A percentile compares a stretch with the other conserved stretches of the same genome.
These are phyloP conservation scores for Lathamus discolor DNA, from an alignment of 2,113 vertebrate genomes.

Conservation along the genomic window DNA sequence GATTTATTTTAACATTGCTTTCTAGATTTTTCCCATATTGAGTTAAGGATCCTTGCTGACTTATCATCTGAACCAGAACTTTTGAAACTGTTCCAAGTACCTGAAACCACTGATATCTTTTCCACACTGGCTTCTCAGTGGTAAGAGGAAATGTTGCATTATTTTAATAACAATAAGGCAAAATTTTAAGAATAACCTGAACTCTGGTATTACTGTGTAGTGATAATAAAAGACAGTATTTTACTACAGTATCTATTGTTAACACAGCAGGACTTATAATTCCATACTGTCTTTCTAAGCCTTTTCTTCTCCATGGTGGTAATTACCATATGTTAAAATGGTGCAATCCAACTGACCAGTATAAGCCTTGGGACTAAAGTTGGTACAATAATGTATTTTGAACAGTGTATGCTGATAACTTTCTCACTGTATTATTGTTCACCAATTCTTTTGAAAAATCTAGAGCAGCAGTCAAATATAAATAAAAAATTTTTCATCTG, in stretches of 20 bases:
- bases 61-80: constrained; percentile 91
- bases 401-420: neutral
- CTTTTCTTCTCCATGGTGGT: neutral
- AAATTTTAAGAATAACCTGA: neutral
- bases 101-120: constrained; percentile 83
- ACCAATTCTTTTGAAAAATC: neutral
- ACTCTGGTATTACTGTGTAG: neutral
- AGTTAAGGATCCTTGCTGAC: constrained; percentile 90
- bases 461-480: neutral
- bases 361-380: neutral
- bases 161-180: neutral
- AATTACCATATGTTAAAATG: neutral
- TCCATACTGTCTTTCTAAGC: neutral
- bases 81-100: constrained; percentile 82
- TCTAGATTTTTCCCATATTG: constrained; percentile 92
- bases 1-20: neutral
- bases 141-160: constrained; percentile 67
- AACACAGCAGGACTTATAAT: neutral
- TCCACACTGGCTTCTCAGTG: constrained; percentile 87
- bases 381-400: neutral
- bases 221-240: neutral
- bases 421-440: neutral
- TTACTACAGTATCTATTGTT: neutral
- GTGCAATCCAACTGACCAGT: neutral
- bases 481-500: neutral